phyloP scores from a whole-genome alignment of 35 echinoderm and acorn worm species.

The Amphiura filiformis region DNA sequence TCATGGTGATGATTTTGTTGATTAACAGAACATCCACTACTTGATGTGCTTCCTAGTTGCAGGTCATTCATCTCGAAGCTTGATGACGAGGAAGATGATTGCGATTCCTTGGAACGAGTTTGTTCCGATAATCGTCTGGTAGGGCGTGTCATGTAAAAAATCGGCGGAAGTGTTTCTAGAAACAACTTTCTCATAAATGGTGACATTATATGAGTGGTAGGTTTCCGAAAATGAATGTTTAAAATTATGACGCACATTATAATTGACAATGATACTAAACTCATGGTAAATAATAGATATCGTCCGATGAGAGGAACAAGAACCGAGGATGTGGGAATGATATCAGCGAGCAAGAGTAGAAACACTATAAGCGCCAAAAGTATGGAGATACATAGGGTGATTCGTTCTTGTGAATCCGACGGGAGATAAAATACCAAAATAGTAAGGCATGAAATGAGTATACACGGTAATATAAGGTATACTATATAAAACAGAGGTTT shows the following conservation, averaged over 20 bases:
- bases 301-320: conserved; percentile 94
- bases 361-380: conserved; percentile 97
- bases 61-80: neutral
- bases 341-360: conserved; percentile 91
- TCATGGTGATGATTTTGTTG: too few species aligned
- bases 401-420: conserved; percentile 94
- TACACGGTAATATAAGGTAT: conserved; percentile 87
- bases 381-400: conserved; percentile 98
- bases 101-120: too few species aligned
- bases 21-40: too few species aligned
- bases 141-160: conserved; percentile 94
- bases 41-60: conserved; percentile 77
- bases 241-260: conserved; percentile 89
- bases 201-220: conserved; percentile 83
- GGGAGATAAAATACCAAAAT: conserved; percentile 96
- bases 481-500: conserved; percentile 95
- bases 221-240: conserved; percentile 82
- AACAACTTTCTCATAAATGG: conserved; percentile 89
- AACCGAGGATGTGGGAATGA: conserved; percentile 94
- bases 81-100: too few species aligned
- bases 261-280: conserved; percentile 90
- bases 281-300: conserved; percentile 96
- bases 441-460: conserved; percentile 91
- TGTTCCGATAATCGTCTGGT: too few species aligned
- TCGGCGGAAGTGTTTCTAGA: conserved; percentile 82